These are phyloP conservation scores for Elmis aenea DNA, from an alignment of 2,888 invertebrate genomes.

Conservation along the genomic window DNA sequence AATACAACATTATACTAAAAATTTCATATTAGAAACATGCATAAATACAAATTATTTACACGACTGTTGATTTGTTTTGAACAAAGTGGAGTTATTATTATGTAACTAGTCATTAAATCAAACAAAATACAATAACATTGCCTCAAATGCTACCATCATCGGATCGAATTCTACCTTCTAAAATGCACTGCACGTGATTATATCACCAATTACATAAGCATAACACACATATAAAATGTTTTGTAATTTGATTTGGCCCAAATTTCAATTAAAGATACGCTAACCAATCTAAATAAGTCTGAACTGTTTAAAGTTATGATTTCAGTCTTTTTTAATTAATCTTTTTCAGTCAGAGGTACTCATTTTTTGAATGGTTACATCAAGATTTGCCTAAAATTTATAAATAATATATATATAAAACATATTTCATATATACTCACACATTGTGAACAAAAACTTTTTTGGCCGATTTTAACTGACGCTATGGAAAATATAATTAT, in stretches of 20 bases:
- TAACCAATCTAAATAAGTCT: conserved; percentile 13
- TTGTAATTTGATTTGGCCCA: conserved; percentile 16
- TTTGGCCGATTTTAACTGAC: too few species aligned
- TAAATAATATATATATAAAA: too few species aligned
- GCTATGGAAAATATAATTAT: too few species aligned
- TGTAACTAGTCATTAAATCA: background rate
- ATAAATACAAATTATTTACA: conserved; percentile 17
- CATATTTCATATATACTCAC: too few species aligned
- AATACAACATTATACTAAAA: conserved; percentile 28
- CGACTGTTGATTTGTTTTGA: conserved; percentile 6
- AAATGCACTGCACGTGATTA: too few species aligned
- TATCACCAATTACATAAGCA: too few species aligned
- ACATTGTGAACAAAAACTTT: too few species aligned
- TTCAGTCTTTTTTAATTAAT: conserved; percentile 29
- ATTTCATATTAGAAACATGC: conserved; percentile 25
- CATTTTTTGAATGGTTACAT: conserved; percentile 18
- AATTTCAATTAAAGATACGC: conserved; percentile 13
- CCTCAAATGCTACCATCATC: too few species aligned
- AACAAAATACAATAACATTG: conserved; percentile 11
- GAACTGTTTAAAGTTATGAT: conserved; percentile 19
- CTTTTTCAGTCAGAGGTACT: conserved; percentile 25
- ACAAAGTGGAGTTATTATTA: conserved; percentile 4
- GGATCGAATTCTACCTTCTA: too few species aligned
- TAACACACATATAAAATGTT: conserved; percentile 12
- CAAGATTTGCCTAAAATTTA: conserved; percentile 15